Percentiles rank a stretch among this genome's conserved stretches.
Conservation (phyloP, 92 coral and sea anemone species). For the Phenganax marumi region DNA sequence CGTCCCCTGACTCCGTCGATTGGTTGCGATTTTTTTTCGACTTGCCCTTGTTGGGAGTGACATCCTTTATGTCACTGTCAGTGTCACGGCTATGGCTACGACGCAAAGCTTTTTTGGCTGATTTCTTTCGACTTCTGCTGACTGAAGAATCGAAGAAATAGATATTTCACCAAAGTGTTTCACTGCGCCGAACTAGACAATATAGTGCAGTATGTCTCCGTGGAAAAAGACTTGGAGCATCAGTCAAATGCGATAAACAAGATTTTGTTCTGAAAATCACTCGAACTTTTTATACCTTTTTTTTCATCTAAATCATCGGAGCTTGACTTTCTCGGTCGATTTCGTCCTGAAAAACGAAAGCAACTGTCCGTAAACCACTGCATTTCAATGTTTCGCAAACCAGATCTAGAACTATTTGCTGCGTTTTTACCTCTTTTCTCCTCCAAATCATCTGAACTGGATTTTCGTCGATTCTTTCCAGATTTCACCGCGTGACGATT, state of each 20-base stretch:
- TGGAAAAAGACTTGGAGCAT: not conserved
- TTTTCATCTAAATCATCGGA: constrained; percentile 40
- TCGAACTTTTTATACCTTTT: constrained; percentile 15
- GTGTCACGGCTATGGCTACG: constrained; percentile 31
- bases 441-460: constrained; percentile 38
- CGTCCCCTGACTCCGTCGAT: constrained; percentile 33
- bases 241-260: not conserved
- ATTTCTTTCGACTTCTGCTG: not conserved
- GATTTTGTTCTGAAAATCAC: no score
- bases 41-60: constrained; percentile 26
- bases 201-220: no score
- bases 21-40: not conserved
- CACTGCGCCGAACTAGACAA: not conserved
- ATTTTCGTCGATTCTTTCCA: constrained; percentile 24
- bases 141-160: constrained; percentile 8
- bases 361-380: not conserved
- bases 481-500: not conserved
- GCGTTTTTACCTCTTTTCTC: constrained; percentile 37
- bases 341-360: not conserved
- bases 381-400: not conserved
- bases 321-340: constrained; percentile 18
- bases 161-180: not conserved
- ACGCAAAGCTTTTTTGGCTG: constrained; percentile 26
- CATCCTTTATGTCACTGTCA: constrained; percentile 11
- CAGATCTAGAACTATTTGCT: not conserved